Evolutionary conservation across 1,140 invertebrate genomes (phyloP), one percentile per base, ranked within the genome.

Genomic region (Drosophila arizonae): DNA sequence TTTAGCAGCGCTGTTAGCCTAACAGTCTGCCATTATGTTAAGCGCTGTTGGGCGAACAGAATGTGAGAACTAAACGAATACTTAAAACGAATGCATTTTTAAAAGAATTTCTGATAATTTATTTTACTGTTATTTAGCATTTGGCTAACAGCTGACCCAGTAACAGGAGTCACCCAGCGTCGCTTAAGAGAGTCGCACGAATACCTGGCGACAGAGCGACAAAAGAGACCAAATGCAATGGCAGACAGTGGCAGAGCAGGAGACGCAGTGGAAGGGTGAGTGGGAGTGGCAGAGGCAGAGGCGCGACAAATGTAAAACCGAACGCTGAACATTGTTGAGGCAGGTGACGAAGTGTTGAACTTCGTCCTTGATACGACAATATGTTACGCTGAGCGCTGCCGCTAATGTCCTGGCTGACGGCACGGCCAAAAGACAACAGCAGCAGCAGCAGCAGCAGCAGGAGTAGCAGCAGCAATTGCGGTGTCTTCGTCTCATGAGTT

Each of bases 331-430:
- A 61, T 61, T 71, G 70, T 75, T 71, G 66, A 64, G 60, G 57
- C 68, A 75, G 67, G 64, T 76, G 79, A 72, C 76, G 77, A 89
- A 88, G 84, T 78, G 77, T 71, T 88, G 72, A 69, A 71, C 80
- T 89, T 89, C 84, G 85, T 85, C 84, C 80, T 89, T 88, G 84
- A 88, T 87, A 74, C 84, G 85, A 89, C 84, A 88, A 88, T 88
- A 88, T 88, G 84, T 80, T 84, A 81, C 61, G 58, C 61, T 73
- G 62, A 67, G 67, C 69, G 63, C 64, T 62, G 67, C 62, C 48
- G 57, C 51, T 43, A 36, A 41, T 72, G 57, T 46, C 51, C 46
- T 61, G 48, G 33, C 46, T 48, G n/a, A 55, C 15, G 52, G 52
- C 36, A 15, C 1, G 30, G 50, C 50, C 48, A 51, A 51, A 39